Base-by-base conservation (phyloP, 2,888 invertebrate genomes). In the Diaphora mendica region DNA sequence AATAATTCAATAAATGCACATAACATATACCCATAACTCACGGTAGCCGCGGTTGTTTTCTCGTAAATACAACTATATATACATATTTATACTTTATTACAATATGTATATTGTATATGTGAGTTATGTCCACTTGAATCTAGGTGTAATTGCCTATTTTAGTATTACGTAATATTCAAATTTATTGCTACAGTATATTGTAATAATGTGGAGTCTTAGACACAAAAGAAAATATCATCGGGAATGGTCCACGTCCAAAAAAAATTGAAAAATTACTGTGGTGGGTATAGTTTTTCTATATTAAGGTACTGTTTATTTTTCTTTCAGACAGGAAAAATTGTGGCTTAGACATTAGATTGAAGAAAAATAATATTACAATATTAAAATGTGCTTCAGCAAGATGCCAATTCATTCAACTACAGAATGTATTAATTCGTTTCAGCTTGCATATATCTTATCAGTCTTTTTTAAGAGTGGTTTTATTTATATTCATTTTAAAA, bases 1-100 rank as follows among this genome's bases (percentile, higher is more conserved):
- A 88, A 84, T 86, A 87, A 88, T 86, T 86, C 85, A 86, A 78
- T 68, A 84, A 77, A 87, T 88, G 87, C 85, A 88, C 88, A 89
- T 87, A 89, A 83, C 81, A 86, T 82, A 81, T 76, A 70, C 79
- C 75, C 78, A 84, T 88, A 89, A 81, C 76, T 88, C 85, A 84
- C 62, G 64, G 74, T 72, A 80, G 75, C 77, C 26, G 23, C n/a
- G 48, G 33, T 48, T 11, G 44, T 70, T 72, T 72, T 48, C 33
- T 67, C 77, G 68, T 83, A 84, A 82, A 81, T 79, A 80, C 71
- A 84, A 80, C 82, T 81, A 65, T 68, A 69, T 68, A 84, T 86
- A 74, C 80, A 86, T 86, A 84, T 86, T 81, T 82, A 86, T 86
- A 77, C 30, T 70, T 73, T 70, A 79, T 81, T 79, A 79, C 77